Evolutionary conservation across 2,797 vertebrate species (phyloP).

Genomic region (Hippoglossus hippoglossus): DNA sequence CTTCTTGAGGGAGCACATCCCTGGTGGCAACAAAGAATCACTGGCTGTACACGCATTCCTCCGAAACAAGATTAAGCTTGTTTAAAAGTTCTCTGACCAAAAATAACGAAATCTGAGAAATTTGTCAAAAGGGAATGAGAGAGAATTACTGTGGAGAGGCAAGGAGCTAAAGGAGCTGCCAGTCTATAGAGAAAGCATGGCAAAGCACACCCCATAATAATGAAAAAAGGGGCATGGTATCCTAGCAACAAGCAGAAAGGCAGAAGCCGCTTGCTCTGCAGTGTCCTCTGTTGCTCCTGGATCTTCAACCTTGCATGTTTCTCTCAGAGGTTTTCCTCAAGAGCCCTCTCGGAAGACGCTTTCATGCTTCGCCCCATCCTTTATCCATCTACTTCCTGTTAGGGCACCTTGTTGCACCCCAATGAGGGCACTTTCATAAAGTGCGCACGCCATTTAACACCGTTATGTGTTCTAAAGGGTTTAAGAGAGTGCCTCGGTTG

Average conservation of each 20-base stretch:
- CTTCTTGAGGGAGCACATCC: constrained; percentile 31
- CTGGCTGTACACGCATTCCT: constrained; percentile 48
- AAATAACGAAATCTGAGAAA: constrained; percentile 43
- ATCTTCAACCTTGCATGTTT: constrained; percentile 65
- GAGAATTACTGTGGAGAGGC: constrained; percentile 17
- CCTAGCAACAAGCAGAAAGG: constrained; percentile 81
- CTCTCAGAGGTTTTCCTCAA: constrained; percentile 42
- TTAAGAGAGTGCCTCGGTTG: constrained; percentile 57
- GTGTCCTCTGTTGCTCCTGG: constrained; percentile 70
- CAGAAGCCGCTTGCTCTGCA: constrained; percentile 68
- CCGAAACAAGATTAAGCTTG: constrained; percentile 48
- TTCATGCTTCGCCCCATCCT: background rate
- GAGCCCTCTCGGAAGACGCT: constrained; percentile 24
- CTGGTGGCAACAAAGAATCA: constrained; percentile 1
- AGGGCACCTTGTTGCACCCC: constrained; percentile 21
- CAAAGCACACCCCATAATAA: constrained; percentile 68
- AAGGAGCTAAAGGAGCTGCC: constrained; percentile 34
- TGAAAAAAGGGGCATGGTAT: constrained; percentile 67
- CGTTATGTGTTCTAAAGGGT: constrained; percentile 41
- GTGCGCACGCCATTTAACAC: constrained; percentile 35
- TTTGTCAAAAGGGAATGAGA: constrained; percentile 29
- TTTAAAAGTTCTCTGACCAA: constrained; percentile 52
- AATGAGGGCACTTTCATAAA: constrained; percentile 52
- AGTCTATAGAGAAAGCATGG: constrained; percentile 34
- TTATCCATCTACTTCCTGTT: constrained; percentile 18